Evolutionary conservation across 92 coral and sea anemone genomes (phyloP), one percentile per base, ranked within the genome.

Genomic region (Palythoa grandis): DNA sequence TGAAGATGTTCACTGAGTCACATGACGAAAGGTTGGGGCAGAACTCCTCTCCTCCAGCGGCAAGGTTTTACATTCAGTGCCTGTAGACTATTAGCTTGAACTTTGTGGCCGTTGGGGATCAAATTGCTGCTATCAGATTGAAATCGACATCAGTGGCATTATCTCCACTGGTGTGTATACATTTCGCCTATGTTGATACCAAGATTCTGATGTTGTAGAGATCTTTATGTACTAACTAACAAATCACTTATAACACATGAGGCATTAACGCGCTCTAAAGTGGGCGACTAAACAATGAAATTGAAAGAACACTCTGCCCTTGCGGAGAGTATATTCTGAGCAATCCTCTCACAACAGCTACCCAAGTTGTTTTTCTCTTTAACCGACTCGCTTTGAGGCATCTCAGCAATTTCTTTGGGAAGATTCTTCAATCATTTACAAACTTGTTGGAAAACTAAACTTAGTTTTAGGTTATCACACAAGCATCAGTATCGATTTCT

Each of bases 171-270:
- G 85, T 80, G 85, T 80, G 85, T 80, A 80, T 80, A 80, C 85
- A 80, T 66, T 80, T 80, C 85, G 85, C 75, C 85, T 80, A 48
- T 80, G 74, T 66, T 80, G 85, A 80, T 80, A 80, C 85, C 85
- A 80, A 65, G 85, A 80, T 80, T 80, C 85, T 63, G 85, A 80
- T 80, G 85, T 80, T 80, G 85, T 80, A 66, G 72, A 80, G 85
- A 80, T 80, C 85, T 80, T 80, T 80, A 80, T 80, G 73, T 80
- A 66, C 85, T 66, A 80, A 80, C 85, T 80, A 37, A 80, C 85
- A 80, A 67, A 80, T 80, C 85, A 80, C 85, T 80, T 80, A 80
- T 80, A 66, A 80, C 85, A 80, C 74, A 80, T 67, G 15, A 80
- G 74, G 74, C 43, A 66, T 80, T 80, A 80, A 67, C 60, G 85